Conservation (phyloP, 2,797 vertebrate species). For the Falco berigora region DNA sequence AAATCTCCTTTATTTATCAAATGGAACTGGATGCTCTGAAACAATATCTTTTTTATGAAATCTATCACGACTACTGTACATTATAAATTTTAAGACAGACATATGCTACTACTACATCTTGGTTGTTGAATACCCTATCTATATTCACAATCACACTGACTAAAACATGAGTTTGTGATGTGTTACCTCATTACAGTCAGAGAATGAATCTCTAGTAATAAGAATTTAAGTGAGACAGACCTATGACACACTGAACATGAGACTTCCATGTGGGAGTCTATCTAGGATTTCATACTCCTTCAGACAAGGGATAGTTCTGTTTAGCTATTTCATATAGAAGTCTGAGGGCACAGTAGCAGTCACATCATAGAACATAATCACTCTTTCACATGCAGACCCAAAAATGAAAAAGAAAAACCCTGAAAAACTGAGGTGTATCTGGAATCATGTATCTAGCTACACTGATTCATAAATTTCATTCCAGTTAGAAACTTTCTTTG, state of each 20-base stretch:
- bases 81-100: neutral
- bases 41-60: neutral
- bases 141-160: constrained; percentile 50
- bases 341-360: neutral
- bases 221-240: constrained; percentile 18
- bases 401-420: neutral
- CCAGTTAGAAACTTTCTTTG: neutral
- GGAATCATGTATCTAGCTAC: neutral
- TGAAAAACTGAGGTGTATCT: neutral
- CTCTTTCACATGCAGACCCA: neutral
- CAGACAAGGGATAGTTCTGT: neutral
- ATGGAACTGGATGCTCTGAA: neutral
- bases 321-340: neutral
- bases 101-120: constrained; percentile 35
- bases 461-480: neutral
- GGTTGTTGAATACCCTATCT: constrained; percentile 11
- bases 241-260: neutral
- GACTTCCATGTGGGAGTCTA: neutral
- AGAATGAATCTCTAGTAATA: constrained; percentile 21
- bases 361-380: neutral
- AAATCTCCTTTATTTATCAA: constrained; percentile 2
- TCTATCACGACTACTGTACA: neutral
- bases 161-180: constrained; percentile 62
- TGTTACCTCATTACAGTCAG: constrained; percentile 41
- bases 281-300: neutral